Conservation (phyloP, 1,140 invertebrate genomes). For the Sogatella furcifera region DNA sequence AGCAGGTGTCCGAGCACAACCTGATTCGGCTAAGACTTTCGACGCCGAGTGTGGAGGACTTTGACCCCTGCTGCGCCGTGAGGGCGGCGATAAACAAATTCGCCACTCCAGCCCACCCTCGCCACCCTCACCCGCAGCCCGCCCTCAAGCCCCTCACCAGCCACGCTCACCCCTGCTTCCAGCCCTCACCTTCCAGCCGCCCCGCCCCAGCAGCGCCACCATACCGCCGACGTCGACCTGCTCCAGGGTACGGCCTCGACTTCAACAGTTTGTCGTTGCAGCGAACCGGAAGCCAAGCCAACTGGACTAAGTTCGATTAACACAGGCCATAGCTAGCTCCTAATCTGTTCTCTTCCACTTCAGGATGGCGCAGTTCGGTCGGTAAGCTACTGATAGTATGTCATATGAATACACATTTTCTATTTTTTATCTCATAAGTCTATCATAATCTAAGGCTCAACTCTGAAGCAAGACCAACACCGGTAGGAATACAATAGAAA, state of each 20-base stretch:
- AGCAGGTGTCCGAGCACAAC: conserved; percentile 23
- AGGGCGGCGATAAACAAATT: conserved; percentile 21
- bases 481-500: too few relatives aligned
- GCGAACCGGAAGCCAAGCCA: conserved; percentile 14
- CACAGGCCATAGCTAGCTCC: neutral
- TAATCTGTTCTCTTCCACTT: too few relatives aligned
- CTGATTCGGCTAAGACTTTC: conserved; percentile 48
- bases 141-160: conserved; percentile 42
- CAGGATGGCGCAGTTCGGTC: too few relatives aligned
- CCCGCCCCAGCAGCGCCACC: conserved; percentile 22
- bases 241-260: conserved; percentile 28
- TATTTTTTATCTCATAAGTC: too few relatives aligned
- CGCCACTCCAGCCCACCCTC: neutral
- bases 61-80: conserved; percentile 48
- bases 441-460: too few relatives aligned
- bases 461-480: too few relatives aligned
- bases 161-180: conserved; percentile 45
- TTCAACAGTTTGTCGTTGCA: conserved; percentile 16
- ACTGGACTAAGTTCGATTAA: conserved; percentile 28
- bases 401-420: too few relatives aligned
- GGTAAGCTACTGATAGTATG: too few relatives aligned
- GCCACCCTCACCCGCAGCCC: conserved; percentile 16
- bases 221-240: conserved; percentile 17
- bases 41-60: conserved; percentile 43
- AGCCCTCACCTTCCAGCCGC: too few relatives aligned